These are phyloP conservation scores for Nanger granti DNA, from an alignment of 2,113 vertebrate species.

Conservation along the genomic window DNA sequence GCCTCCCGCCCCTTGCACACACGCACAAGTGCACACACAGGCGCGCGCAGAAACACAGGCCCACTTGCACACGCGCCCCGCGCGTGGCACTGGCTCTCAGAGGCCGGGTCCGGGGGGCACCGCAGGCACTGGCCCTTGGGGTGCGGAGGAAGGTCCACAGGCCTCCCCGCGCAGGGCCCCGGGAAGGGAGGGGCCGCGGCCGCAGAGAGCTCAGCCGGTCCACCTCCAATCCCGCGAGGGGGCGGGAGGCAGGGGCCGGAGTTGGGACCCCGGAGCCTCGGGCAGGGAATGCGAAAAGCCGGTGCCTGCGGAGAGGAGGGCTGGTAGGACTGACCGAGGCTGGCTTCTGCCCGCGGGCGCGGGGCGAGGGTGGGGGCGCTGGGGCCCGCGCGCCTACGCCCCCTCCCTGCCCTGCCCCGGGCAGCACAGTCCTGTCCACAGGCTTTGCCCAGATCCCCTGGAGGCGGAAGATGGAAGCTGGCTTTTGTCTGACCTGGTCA, in stretches of 20 bases:
- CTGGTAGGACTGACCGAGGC: accelerated
- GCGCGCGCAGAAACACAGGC: background rate
- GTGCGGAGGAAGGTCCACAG: background rate
- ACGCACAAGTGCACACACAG: background rate
- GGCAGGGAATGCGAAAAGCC: background rate
- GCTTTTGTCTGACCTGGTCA: conserved; percentile 84
- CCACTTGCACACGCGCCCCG: background rate
- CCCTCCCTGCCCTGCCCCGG: background rate
- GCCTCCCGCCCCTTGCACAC: background rate
- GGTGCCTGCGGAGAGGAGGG: accelerated
- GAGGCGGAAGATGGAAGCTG: conserved; percentile 71
- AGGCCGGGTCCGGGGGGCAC: background rate
- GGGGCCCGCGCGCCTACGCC: background rate
- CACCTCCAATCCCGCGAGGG: background rate
- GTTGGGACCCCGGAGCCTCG: background rate
- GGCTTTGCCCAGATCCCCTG: background rate
- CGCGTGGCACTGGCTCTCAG: background rate
- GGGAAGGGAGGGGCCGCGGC: background rate
- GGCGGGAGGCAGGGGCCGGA: background rate
- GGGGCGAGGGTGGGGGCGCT: background rate
- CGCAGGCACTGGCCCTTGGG: background rate
- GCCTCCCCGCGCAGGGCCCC: background rate
- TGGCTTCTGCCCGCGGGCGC: background rate
- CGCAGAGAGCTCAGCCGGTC: background rate
- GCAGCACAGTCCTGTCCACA: background rate